Percentiles rank a stretch among this genome's conserved stretches.
phyloP scores from a whole-genome alignment of 2,113 vertebrate genomes.

The Apteryx owenii region DNA sequence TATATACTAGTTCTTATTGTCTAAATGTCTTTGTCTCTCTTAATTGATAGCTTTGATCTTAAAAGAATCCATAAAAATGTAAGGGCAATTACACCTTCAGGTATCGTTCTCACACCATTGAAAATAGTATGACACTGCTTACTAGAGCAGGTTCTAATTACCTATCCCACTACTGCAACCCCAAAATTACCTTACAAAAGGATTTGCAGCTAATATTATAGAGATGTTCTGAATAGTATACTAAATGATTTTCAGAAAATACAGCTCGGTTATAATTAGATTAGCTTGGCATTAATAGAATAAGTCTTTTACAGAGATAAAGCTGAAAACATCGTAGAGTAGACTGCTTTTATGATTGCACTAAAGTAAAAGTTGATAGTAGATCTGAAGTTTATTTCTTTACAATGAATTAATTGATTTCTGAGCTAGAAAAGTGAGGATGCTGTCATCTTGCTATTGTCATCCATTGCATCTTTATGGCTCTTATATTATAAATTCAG shows the following conservation, averaged over 20 bases:
- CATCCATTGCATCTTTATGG: neutral
- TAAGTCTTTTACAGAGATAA: neutral
- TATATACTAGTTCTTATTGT: slow-evolving; percentile 44
- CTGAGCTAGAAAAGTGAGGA: neutral
- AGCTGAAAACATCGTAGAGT: neutral
- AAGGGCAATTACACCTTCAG: slow-evolving; percentile 76
- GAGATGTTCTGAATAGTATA: neutral
- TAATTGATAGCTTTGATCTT: slow-evolving; percentile 73
- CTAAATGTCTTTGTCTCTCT: slow-evolving; percentile 50
- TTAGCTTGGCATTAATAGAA: slow-evolving; percentile 36
- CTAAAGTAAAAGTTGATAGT: neutral
- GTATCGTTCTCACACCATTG: slow-evolving; percentile 59
- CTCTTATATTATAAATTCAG: neutral
- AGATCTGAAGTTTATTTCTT: neutral
- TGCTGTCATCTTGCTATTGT: neutral
- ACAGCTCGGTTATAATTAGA: neutral
- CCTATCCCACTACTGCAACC: neutral
- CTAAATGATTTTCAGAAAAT: slow-evolving; percentile 11
- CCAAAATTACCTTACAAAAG: slow-evolving; percentile 29
- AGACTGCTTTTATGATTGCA: neutral
- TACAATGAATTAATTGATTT: neutral
- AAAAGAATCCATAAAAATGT: slow-evolving; percentile 73
- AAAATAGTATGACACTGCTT: slow-evolving; percentile 49
- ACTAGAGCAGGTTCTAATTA: slow-evolving; percentile 63
- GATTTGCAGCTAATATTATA: neutral